Conservation (phyloP, 2,113 vertebrate species). For the Struthio camelus region DNA sequence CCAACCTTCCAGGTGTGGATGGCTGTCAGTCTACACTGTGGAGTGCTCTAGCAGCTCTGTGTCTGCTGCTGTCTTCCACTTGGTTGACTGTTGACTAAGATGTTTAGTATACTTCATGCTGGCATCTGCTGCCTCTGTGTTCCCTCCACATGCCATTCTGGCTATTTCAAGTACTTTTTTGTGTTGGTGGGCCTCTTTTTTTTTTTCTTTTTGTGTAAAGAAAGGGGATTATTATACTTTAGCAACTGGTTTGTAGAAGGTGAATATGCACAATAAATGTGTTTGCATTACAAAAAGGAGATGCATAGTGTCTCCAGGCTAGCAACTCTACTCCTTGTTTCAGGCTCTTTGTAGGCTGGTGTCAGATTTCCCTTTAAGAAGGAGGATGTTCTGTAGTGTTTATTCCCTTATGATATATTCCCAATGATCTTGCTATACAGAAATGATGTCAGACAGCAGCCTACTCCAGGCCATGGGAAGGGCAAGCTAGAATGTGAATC, state of each 20-base stretch:
- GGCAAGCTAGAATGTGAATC: neutral
- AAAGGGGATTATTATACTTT: neutral
- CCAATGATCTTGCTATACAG: neutral
- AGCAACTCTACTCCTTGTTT: neutral
- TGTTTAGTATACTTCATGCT: neutral
- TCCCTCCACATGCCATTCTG: neutral
- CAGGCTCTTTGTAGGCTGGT: neutral
- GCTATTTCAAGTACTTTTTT: neutral
- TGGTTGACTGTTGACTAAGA: neutral
- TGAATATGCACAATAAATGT: neutral
- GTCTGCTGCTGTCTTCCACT: neutral
- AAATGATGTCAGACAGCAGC: neutral
- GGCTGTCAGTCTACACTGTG: neutral
- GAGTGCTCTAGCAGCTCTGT: neutral
- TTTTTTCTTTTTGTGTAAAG: neutral
- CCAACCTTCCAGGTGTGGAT: neutral
- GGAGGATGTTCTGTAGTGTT: neutral
- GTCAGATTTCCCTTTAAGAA: neutral
- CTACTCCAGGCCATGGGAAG: slow-evolving; percentile 16
- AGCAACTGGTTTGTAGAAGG: neutral
- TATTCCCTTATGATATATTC: neutral
- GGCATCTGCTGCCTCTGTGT: neutral
- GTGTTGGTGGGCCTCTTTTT: neutral
- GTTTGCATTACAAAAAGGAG: slow-evolving; percentile 6
- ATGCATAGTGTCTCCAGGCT: neutral